Percentiles rank a stretch among this genome's conserved stretches.
phyloP scores from a whole-genome alignment of 2,113 vertebrate species.

The Myodes glareolus region DNA sequence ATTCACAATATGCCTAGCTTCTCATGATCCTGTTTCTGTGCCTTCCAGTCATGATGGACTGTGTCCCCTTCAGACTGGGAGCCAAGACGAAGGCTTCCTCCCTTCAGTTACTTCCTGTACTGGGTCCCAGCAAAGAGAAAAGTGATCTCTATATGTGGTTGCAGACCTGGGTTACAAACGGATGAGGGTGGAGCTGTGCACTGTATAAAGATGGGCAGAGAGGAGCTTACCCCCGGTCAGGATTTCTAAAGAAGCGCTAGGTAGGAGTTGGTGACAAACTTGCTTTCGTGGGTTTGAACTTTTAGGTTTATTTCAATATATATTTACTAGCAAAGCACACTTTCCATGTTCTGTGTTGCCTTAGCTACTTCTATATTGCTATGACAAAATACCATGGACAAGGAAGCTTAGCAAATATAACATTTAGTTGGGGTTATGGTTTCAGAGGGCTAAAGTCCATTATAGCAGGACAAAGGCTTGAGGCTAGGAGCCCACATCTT shows the following conservation, averaged over 20 bases:
- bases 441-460: neutral
- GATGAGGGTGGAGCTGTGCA: neutral
- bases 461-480: too few relatives aligned
- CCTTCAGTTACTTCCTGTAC: neutral
- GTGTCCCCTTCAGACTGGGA: neutral
- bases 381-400: neutral
- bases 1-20: too few relatives aligned
- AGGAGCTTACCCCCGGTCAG: neutral
- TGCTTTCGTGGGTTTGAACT: neutral
- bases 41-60: neutral
- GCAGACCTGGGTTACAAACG: neutral
- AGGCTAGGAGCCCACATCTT: neutral
- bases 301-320: neutral
- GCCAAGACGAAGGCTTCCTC: neutral
- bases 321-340: neutral
- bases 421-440: neutral
- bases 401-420: neutral
- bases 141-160: neutral
- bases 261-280: neutral
- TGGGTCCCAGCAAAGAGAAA: neutral
- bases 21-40: neutral
- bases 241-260: neutral
- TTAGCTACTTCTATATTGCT: neutral
- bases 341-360: neutral
- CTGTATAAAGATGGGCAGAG: accelerated